Evolutionary conservation across 2,113 vertebrate species (phyloP), one percentile per base, ranked within the genome.

Genomic region (Ailurus styani): DNA sequence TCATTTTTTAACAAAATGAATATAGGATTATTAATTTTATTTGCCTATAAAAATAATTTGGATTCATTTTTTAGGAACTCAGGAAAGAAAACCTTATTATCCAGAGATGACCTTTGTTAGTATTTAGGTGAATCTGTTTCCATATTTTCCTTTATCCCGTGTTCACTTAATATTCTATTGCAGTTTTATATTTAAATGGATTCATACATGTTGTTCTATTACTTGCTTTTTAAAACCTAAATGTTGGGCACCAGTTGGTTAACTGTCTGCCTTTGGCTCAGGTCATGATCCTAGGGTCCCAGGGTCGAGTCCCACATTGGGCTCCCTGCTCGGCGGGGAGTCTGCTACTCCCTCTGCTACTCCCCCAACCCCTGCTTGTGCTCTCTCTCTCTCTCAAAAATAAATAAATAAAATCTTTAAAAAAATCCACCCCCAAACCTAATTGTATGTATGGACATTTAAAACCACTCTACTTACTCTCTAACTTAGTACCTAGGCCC

Each of bases 61-160:
- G 86, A 91, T 93, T 90, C 34, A 45, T 93, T 85, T 93, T 85
- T 97, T 90, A 73, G 75, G 50, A 94, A 55, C 37, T 84, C 23
- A 84, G 73, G 42, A 84, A 78, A 90, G 78, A 95, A 94, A 50
- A 57, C 34, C n/a, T 95, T 31, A 64, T 94, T 84, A 55, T 92
- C 42, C 37, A 90, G 91, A 90, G 79, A 81, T 73, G 75, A 92
- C 29, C 25, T 90, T 37, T 95, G 66, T 77, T 93, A 87, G 45
- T 83, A 72, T 77, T 64, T 68, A 78, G 79, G 86, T 84, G 57
- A 85, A 57, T 57, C 20, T 60, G 21, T 21, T 84, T 85, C 86
- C 79, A 29, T 57, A 12, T 54, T 78, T 62, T 68, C 57, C 29
- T 88, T 42, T 91, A 17, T 72, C n/a, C 50, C 21, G 62, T 73